Conservation (phyloP, 2,888 invertebrate species). For the Caenorhabditis doughertyi region DNA sequence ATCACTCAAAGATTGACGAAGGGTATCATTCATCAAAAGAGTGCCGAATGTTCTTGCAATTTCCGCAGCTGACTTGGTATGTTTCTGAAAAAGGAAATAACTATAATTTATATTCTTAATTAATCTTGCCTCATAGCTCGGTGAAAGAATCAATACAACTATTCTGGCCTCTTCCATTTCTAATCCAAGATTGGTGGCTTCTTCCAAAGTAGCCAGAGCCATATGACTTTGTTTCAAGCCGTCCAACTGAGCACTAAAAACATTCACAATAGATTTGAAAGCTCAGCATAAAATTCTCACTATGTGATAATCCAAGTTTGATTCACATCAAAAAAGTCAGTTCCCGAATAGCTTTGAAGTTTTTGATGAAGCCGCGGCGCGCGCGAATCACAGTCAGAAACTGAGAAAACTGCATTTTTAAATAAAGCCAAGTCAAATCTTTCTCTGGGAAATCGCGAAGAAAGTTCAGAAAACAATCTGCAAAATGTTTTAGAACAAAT, state of each 20-base stretch:
- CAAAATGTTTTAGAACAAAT: background rate
- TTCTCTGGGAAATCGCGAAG: constrained; percentile 50
- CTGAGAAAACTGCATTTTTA: constrained; percentile 65
- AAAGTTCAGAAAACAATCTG: constrained; percentile 63
- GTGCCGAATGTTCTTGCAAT: constrained; percentile 84
- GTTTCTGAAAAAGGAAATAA: constrained; percentile 83
- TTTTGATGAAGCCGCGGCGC: constrained; percentile 66
- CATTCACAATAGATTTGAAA: background rate
- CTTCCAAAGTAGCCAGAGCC: constrained; percentile 72
- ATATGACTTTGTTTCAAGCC: constrained; percentile 69
- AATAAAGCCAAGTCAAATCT: constrained; percentile 64
- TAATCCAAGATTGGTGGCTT: constrained; percentile 76
- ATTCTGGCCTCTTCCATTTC: constrained; percentile 74
- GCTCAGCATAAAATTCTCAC: constrained; percentile 45
- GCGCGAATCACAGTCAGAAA: constrained; percentile 56
- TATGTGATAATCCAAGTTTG: constrained; percentile 74
- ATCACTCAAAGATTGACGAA: constrained; percentile 82
- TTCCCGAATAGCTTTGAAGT: constrained; percentile 65
- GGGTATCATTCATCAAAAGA: constrained; percentile 83
- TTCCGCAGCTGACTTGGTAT: constrained; percentile 84
- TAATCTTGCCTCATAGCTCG: constrained; percentile 56
- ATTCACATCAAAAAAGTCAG: constrained; percentile 67
- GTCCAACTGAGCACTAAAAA: constrained; percentile 72
- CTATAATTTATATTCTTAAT: background rate
- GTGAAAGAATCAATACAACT: constrained; percentile 72